Base-by-base conservation (phyloP, 92 coral and sea anemone genomes). In the Palythoa grandiflora region DNA sequence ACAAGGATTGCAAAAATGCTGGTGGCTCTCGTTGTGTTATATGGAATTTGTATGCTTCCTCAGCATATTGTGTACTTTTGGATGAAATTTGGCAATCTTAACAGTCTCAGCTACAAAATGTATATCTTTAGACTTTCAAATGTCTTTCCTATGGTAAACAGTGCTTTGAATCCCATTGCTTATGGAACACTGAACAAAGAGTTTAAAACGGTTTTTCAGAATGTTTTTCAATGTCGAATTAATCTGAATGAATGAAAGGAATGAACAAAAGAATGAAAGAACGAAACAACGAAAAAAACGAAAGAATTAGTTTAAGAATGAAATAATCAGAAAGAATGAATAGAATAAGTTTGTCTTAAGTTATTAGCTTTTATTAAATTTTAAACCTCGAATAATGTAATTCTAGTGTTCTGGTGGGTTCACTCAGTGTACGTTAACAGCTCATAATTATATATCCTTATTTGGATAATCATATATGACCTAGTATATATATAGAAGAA, bases 71-170 rank as follows among this genome's bases (percentile, higher is more conserved):
- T 96, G 28, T 96, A 92, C 68, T 96, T 96, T 88, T 96, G 97
- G 98, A 89, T 92, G 94, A 91, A 78, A 11, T 96, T 89, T 86
- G 98, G 98, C 0, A 84, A 96, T 57, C 95, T 96, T 5, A 87
- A 90, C 84, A 57, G 83, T 40, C 89, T 92, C 72, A 93, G 90
- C 77, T 94, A 92, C 89, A 92, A 89, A 68, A 89, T 96, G 92
- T 96, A 96, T 71, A 92, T 96, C 38, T 96, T 96, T 91, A 88
- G 97, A 50, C 90, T 96, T 59, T 75, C 98, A 20, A 96, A 96
- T 87, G 93, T 96, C 5, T 96, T 96, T 73, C 93, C 98, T 35
- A 96, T 96, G 97, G 97, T 97, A 15, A 96, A 96, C 88, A 92
- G 98, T 68, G 98, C 98, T 66, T 87, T 96, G 59, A 94, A 96